Evolutionary conservation across 2,888 invertebrate genomes (phyloP), one percentile per base, ranked within the genome.

Genomic region (Lydus trimaculatus): DNA sequence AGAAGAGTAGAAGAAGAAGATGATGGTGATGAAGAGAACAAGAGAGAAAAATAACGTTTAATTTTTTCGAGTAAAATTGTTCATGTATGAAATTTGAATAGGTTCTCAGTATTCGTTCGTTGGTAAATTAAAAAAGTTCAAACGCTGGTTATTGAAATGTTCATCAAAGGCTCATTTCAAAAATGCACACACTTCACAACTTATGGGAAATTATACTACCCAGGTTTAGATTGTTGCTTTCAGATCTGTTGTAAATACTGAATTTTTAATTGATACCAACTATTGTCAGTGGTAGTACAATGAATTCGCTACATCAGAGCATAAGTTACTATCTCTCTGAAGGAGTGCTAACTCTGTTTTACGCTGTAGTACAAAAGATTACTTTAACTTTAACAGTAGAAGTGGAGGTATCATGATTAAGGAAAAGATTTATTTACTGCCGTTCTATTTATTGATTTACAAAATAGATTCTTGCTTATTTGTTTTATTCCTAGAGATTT

Each of bases 101-200:
- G 56, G 28, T 56, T 56, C 56, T 28, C 56, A 28, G 56, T 28
- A 56, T 25, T 56, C 56, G n/a, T 52, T n/a, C 28, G 56, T 15
- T 56, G 25, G 56, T 15, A 70, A 70, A 70, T 70, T 70, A 70
- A 70, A 70, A 70, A 70, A 70, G 64, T 68, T 68, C 36, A 65
- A 68, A 68, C 58, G 63, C 33, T 60, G 63, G 63, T 70, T 70
- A 70, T 70, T 70, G 63, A 70, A 70, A 70, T 70, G 64, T 70
- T 58, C 66, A 66, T 70, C 66, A 70, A 64, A 70, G 66, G 39
- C 1, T 39, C 13, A 5, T 6, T 17, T 36, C 20, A 13, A 39
- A 61, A 39, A 61, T 36, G 36, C 39, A 31, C 61, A 23, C 33
- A 36, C 61, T 33, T 28, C 31, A 39, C 28, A 61, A 61, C 61